These are phyloP conservation scores for Opisthocomus hoazin DNA, from an alignment of 2,113 vertebrate species.

Conservation along the genomic window DNA sequence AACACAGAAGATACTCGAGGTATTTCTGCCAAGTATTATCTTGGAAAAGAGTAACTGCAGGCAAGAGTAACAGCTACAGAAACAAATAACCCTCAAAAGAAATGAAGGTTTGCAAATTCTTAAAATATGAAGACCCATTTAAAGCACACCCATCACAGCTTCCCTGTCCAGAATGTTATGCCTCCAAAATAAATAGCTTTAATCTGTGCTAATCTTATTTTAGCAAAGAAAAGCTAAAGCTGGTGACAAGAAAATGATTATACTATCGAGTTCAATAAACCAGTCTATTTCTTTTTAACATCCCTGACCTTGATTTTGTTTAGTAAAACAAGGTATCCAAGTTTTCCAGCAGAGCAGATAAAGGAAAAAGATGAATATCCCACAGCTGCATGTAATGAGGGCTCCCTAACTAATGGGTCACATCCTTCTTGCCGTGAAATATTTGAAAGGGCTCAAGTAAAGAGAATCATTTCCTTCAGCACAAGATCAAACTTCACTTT, in stretches of 20 bases:
- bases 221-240: conserved; percentile 29
- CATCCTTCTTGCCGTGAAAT: conserved; percentile 62
- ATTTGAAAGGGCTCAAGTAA: conserved; percentile 28
- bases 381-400: conserved; percentile 51
- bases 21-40: neutral
- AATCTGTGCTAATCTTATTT: conserved; percentile 59
- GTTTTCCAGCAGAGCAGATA: conserved; percentile 32
- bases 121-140: neutral
- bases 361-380: conserved; percentile 39
- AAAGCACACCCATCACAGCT: neutral
- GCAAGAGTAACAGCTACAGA: neutral
- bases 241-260: conserved; percentile 45
- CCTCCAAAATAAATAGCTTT: conserved; percentile 51
- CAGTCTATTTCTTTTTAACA: conserved; percentile 61
- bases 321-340: conserved; percentile 42
- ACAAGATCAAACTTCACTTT: conserved; percentile 53
- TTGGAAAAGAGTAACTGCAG: neutral
- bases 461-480: conserved; percentile 36
- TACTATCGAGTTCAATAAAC: conserved; percentile 61
- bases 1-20: neutral
- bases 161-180: neutral
- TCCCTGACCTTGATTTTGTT: conserved; percentile 53
- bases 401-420: conserved; percentile 46
- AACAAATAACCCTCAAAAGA: neutral
- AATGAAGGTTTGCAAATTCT: neutral